These are phyloP conservation scores for Boulengeromyrus knoepffleri DNA, from an alignment of 2,113 vertebrate genomes.

Conservation along the genomic window DNA sequence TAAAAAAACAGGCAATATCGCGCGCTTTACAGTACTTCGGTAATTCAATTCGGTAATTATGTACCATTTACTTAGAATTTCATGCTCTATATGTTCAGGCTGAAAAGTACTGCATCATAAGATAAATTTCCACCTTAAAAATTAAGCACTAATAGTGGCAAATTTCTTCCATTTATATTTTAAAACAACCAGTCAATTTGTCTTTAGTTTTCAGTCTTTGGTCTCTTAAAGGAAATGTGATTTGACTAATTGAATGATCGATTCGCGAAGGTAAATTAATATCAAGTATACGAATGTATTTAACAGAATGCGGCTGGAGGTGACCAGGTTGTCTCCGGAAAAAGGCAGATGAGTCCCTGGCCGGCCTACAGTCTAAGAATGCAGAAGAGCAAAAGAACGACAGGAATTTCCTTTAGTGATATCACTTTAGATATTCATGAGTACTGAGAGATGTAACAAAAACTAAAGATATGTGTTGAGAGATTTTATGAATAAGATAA, in stretches of 20 bases:
- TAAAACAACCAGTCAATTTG: neutral
- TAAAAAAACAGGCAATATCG: neutral
- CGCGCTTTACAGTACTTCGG: neutral
- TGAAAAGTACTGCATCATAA: neutral
- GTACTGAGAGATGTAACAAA: neutral
- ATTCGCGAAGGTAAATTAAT: neutral
- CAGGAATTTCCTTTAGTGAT: neutral
- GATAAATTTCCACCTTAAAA: neutral
- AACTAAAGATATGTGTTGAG: neutral
- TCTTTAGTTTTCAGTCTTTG: neutral
- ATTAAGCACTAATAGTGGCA: neutral
- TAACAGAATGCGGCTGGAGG: neutral
- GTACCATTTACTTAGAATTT: neutral
- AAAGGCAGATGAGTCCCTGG: neutral
- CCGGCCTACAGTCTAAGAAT: neutral
- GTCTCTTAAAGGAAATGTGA: neutral
- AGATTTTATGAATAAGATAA: neutral
- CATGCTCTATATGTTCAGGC: neutral
- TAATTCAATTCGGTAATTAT: neutral
- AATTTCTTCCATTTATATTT: neutral
- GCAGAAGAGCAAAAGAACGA: neutral
- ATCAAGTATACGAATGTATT: neutral
- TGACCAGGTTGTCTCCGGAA: neutral
- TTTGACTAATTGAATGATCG: neutral
- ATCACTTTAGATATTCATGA: neutral